Evolutionary conservation across 2,888 invertebrate species (phyloP), one percentile per base, ranked within the genome.

Genomic region (Pristionchus maxplancki): DNA sequence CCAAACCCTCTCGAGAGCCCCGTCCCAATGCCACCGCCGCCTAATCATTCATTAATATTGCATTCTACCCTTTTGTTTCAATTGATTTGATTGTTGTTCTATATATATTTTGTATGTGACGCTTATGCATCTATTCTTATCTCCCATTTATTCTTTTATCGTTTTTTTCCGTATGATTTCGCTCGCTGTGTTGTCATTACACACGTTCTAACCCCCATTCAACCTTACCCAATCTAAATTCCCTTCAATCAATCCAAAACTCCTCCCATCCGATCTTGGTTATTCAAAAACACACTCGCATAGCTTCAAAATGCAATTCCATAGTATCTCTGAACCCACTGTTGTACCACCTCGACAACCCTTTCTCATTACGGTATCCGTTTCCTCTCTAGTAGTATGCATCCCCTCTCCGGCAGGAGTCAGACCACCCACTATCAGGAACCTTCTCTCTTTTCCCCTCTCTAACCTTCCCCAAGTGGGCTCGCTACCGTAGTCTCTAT

Each of bases 251-350:
- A 67, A 67, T 67, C 71, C 78, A 78, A 78, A 78, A 78, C n/a
- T 20, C n/a, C 11, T 44, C 3, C 3, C 15, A 48, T 78, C n/a
- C 78, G 78, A 78, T 78, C 78, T 48, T 78, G 3, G 40, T 40
- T 78, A 11, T 17, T 71, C 37, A 6, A 9, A 44, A 44, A 5
- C n/a, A 20, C n/a, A n/a, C n/a, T 48, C n/a, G 24, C 78, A 78
- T 44, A 78, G 78, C 78, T 78, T 78, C 78, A 78, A 78, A 78
- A n/a, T n/a, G 78, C 78, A 48, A 78, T 78, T 78, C 78, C 78
- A 78, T 78, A 78, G 78, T 78, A 78, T 78, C 78, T 78, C 78
- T 78, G 24, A 31, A 40, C 40, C n/a, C 40, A 78, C 17, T n/a
- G 28, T 48, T n/a, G 0, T 78, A 48, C 78, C 78, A 78, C 78